phyloP scores from a whole-genome alignment of 2,113 vertebrate species.

The Rhynchopsitta pachyrhyncha region DNA sequence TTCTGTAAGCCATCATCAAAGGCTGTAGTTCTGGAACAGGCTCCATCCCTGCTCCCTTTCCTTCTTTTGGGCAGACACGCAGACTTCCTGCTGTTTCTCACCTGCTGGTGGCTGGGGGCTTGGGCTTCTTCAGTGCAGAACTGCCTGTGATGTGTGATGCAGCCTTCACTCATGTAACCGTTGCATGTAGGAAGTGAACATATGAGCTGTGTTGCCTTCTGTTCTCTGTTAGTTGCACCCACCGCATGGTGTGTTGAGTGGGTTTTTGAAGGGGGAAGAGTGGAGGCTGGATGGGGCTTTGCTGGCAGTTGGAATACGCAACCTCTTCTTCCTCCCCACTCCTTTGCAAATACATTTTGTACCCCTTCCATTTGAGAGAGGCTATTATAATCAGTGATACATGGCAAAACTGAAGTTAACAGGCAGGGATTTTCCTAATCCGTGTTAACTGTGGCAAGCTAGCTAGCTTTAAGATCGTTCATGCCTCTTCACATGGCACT shows the following conservation, averaged over 20 bases:
- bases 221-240: neutral
- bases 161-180: neutral
- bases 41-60: neutral
- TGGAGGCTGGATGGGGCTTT: neutral
- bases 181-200: neutral
- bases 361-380: neutral
- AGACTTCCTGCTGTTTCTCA: neutral
- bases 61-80: accelerated
- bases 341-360: neutral
- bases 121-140: neutral
- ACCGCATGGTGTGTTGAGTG: accelerated
- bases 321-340: neutral
- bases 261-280: neutral
- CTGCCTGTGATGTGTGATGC: neutral
- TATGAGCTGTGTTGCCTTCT: neutral
- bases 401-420: neutral
- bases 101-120: accelerated
- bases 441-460: neutral
- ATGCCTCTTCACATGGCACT: neutral
- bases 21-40: neutral
- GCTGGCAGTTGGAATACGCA: neutral
- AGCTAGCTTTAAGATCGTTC: neutral
- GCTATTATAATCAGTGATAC: neutral
- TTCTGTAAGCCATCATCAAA: neutral
- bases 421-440: neutral